These are phyloP conservation scores for Zapornia atra DNA, from an alignment of 2,113 vertebrate genomes.

Conservation along the genomic window DNA sequence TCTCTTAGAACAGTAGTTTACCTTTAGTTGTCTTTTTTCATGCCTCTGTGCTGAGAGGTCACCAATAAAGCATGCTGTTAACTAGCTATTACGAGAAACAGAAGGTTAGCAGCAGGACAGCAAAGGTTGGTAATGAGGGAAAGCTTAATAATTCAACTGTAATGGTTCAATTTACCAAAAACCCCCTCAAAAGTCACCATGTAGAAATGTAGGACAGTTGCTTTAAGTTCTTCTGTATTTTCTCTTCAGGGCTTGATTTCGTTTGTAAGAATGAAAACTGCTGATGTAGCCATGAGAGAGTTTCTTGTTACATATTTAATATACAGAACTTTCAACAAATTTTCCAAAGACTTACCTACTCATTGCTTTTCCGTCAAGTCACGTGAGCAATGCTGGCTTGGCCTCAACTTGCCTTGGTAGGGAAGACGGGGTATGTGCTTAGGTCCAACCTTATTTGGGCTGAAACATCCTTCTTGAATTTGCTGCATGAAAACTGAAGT, in stretches of 20 bases:
- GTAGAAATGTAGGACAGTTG: not conserved
- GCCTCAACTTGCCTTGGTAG: not conserved
- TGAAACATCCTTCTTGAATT: not conserved
- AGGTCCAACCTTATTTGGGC: not conserved
- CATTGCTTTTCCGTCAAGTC: not conserved
- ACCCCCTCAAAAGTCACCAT: not conserved
- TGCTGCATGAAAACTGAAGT: not conserved
- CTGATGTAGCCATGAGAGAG: fast-evolving
- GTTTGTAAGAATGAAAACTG: not conserved
- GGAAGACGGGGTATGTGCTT: not conserved
- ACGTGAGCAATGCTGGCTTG: not conserved
- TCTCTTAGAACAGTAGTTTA: not conserved
- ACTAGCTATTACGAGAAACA: not conserved
- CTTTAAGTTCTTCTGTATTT: not conserved
- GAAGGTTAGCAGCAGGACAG: not conserved
- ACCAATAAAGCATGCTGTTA: not conserved
- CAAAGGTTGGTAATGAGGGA: not conserved
- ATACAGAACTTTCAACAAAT: not conserved
- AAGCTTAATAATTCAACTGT: not conserved
- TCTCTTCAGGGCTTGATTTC: not conserved
- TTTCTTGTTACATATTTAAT: not conserved
- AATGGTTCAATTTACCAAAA: not conserved
- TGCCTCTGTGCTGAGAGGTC: not conserved
- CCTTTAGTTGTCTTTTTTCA: not conserved
- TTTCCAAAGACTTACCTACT: not conserved